phyloP scores from a whole-genome alignment of 2,113 vertebrate genomes.

The Turnix velox region DNA sequence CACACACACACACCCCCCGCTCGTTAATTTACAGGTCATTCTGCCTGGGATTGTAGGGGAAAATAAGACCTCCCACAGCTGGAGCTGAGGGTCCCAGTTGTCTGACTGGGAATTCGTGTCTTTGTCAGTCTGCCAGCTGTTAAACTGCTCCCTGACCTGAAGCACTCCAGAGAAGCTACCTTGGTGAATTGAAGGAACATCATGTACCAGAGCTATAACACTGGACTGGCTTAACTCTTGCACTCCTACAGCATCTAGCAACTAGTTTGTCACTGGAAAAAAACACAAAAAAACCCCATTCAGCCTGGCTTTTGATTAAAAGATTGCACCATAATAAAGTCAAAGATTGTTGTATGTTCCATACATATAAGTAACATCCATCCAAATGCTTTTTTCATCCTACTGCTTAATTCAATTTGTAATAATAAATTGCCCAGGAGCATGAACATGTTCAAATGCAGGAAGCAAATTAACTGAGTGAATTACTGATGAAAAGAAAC shows the following conservation, averaged over 20 bases:
- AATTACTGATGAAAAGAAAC: not conserved
- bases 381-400: not conserved
- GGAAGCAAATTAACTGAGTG: not conserved
- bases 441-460: not conserved
- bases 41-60: not conserved
- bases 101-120: not conserved
- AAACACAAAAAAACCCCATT: not conserved
- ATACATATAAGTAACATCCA: not conserved
- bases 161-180: not conserved
- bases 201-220: fast-evolving
- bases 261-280: not conserved
- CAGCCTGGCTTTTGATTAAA: not conserved
- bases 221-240: not conserved
- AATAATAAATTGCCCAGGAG: not conserved
- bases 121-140: not conserved
- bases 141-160: not conserved
- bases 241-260: not conserved
- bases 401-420: not conserved
- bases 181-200: not conserved
- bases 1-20: no score
- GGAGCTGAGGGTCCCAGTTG: not conserved
- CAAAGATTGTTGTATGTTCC: not conserved
- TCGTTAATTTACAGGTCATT: not conserved
- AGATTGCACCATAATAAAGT: not conserved
- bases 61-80: not conserved